Percentiles rank a stretch among this genome's conserved stretches.
These are phyloP conservation scores for Rhabdomys dilectus DNA, from an alignment of 2,113 vertebrate species.

Conservation along the genomic window DNA sequence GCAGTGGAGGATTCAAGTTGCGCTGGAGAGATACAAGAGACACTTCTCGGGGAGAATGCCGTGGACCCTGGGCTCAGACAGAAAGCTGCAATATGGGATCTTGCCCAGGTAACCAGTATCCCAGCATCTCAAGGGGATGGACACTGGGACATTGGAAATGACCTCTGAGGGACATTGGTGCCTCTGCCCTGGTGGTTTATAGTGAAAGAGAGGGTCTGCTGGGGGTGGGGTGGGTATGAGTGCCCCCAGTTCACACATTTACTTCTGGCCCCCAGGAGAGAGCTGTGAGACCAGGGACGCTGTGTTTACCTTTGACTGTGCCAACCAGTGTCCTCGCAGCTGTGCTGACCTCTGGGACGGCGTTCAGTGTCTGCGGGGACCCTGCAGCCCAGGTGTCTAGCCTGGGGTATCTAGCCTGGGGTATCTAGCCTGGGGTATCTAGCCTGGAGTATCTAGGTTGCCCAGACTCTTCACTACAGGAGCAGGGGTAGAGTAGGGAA, in stretches of 20 bases:
- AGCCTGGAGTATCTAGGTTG: not conserved
- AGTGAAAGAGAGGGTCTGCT: not conserved
- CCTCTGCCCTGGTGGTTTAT: not conserved
- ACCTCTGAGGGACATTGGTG: not conserved
- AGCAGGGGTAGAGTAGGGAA: accelerated
- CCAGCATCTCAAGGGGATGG: not conserved
- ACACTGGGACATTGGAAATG: not conserved
- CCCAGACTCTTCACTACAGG: too few relatives aligned
- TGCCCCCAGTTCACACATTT: accelerated
- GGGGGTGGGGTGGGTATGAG: not conserved
- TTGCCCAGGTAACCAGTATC: conserved; percentile 89
- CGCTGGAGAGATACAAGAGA: conserved; percentile 85
- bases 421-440: conserved; percentile 81
- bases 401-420: not conserved
- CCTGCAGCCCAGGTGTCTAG: conserved; percentile 89
- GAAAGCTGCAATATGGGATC: conserved; percentile 91
- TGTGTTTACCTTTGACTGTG: conserved; percentile 85
- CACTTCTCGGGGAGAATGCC: conserved; percentile 78
- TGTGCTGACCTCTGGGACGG: conserved; percentile 93
- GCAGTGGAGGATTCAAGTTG: conserved; percentile 91
- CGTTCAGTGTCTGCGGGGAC: conserved; percentile 92
- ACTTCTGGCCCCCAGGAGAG: conserved; percentile 86
- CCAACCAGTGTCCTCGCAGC: conserved; percentile 92
- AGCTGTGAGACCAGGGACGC: conserved; percentile 89
- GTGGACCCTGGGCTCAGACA: conserved; percentile 88